A percentile compares a stretch with the other conserved stretches of the same genome.
Conservation (phyloP, 1,140 invertebrate species). For the Pogonomyrmex californicus region DNA sequence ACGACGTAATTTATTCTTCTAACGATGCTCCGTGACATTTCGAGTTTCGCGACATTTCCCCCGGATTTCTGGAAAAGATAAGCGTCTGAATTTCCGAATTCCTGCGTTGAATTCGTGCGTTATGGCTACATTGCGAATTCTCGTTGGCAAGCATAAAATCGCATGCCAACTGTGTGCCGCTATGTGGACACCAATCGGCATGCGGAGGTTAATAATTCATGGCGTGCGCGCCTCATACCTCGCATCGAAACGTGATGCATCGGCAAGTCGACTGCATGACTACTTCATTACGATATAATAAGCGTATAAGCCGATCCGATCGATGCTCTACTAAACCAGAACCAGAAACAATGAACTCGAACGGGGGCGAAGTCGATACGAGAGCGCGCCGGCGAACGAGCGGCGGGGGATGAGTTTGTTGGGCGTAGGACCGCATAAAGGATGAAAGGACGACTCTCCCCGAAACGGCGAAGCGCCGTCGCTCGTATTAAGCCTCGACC, state of each 20-base stretch:
- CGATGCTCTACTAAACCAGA: constrained; percentile 59
- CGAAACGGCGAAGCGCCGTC: constrained; percentile 58
- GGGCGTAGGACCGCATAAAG: constrained; percentile 52
- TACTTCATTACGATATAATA: constrained; percentile 60
- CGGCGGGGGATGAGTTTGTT: constrained; percentile 20
- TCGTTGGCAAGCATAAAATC: constrained; percentile 3
- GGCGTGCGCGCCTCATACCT: neutral
- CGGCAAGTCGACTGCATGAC: constrained; percentile 49
- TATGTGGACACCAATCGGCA: constrained; percentile 23
- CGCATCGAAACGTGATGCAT: constrained; percentile 51
- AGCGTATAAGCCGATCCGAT: constrained; percentile 11
- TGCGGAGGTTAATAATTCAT: constrained; percentile 46
- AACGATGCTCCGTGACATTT: no score
- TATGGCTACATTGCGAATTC: neutral
- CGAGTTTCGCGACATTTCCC: neutral
- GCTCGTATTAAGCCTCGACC: constrained; percentile 46
- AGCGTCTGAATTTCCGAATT: neutral
- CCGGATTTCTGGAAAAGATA: no score
- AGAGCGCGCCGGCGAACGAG: constrained; percentile 12
- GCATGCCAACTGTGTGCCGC: neutral
- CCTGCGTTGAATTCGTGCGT: neutral
- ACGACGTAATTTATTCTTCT: neutral
- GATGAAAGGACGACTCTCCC: constrained; percentile 65
- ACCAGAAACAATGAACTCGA: constrained; percentile 38
- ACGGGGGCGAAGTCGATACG: constrained; percentile 11